phyloP scores from a whole-genome alignment of 2,888 invertebrate species.

The Lamellibrachia columna region DNA sequence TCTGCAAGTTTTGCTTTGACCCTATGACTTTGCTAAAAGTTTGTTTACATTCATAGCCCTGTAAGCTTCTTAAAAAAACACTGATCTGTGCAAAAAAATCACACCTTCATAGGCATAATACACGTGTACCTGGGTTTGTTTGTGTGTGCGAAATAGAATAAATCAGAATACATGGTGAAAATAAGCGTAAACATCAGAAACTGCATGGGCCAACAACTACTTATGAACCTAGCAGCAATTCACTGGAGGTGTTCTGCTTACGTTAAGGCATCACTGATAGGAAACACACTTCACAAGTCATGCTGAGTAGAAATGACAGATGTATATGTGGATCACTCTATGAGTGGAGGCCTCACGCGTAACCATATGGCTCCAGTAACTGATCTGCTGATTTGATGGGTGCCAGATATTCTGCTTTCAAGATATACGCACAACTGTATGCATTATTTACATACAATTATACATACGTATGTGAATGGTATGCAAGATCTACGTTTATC shows the following conservation, averaged over 20 bases:
- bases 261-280: constrained; percentile 7
- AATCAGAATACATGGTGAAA: not conserved
- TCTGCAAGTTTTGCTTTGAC: too few relatives aligned
- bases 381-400: constrained; percentile 6
- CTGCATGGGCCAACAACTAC: not conserved
- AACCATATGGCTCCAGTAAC: constrained; percentile 24
- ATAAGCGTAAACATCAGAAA: constrained; percentile 17
- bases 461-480: not conserved
- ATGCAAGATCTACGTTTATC: constrained; percentile 19
- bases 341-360: not conserved
- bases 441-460: not conserved
- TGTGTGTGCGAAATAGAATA: constrained; percentile 20
- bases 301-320: constrained; percentile 22
- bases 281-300: not conserved
- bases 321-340: constrained; percentile 13
- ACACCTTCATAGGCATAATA: not conserved
- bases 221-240: not conserved
- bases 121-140: not conserved
- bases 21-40: not conserved
- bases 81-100: constrained; percentile 2
- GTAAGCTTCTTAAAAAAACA: not conserved
- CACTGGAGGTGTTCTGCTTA: not conserved
- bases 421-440: not conserved
- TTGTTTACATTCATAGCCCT: not conserved
- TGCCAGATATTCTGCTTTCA: constrained; percentile 8